Percentiles rank a stretch among this genome's conserved stretches.
phyloP scores from a whole-genome alignment of 35 echinoderm and acorn worm genomes.

The Lytechinus pictus region DNA sequence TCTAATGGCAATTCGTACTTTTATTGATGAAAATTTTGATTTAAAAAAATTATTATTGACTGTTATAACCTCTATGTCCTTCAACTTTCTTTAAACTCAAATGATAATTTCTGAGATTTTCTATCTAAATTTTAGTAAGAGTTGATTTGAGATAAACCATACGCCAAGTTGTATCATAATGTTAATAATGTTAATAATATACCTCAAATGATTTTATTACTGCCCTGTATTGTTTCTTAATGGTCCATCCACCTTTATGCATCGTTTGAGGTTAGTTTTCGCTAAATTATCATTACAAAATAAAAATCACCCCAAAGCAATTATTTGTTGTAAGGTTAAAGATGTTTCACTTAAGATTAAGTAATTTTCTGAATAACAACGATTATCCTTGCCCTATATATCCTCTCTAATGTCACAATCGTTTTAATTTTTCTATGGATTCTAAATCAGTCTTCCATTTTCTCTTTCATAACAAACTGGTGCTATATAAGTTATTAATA shows the following conservation, averaged over 20 bases:
- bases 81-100: background rate
- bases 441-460: background rate
- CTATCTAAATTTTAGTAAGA: background rate
- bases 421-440: too few relatives aligned
- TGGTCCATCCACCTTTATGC: background rate
- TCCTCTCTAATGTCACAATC: too few relatives aligned
- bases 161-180: background rate
- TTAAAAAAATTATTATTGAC: background rate
- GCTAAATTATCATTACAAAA: background rate
- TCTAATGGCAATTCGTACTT: background rate
- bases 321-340: background rate
- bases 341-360: too few relatives aligned
- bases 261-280: background rate
- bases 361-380: too few relatives aligned
- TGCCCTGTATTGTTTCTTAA: background rate
- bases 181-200: background rate
- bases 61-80: background rate
- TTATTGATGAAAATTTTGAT: background rate
- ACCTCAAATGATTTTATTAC: background rate
- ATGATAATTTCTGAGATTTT: background rate
- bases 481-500: background rate
- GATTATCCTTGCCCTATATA: too few relatives aligned
- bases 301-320: background rate
- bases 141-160: background rate
- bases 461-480: background rate